Conservation (phyloP, 2,797 vertebrate species). For the Tachyglossus aculeatus region DNA sequence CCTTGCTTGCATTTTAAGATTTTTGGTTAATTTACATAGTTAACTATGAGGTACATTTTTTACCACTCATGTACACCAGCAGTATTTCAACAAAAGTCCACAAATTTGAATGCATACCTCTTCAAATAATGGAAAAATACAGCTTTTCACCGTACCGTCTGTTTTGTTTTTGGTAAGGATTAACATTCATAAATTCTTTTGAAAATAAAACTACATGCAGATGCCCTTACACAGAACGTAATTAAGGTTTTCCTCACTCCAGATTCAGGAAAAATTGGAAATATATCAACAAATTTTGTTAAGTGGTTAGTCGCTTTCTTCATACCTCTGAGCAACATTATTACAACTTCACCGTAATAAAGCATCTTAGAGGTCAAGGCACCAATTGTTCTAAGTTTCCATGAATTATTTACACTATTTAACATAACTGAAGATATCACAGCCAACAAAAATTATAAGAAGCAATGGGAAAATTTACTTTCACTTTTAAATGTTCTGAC, state of each 20-base stretch:
- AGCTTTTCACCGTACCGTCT: neutral
- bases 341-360: neutral
- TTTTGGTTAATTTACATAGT: neutral
- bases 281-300: neutral
- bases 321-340: conserved; percentile 8
- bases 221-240: neutral
- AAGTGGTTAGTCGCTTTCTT: neutral
- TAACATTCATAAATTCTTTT: neutral
- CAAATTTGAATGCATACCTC: neutral
- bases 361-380: neutral
- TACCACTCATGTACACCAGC: neutral
- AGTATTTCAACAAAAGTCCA: neutral
- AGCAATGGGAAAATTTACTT: conserved; percentile 3
- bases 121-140: neutral
- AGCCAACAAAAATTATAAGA: neutral
- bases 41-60: conserved; percentile 6
- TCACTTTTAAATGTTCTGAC: neutral
- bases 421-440: conserved; percentile 12
- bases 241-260: neutral
- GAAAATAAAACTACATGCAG: neutral
- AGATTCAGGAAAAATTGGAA: conserved; percentile 2
- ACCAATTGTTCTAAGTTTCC: neutral
- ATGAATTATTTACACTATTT: conserved; percentile 16
- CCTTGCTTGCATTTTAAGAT: neutral
- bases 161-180: neutral